phyloP scores from a whole-genome alignment of 1,140 invertebrate genomes.

The Drosophila paulistorum region DNA sequence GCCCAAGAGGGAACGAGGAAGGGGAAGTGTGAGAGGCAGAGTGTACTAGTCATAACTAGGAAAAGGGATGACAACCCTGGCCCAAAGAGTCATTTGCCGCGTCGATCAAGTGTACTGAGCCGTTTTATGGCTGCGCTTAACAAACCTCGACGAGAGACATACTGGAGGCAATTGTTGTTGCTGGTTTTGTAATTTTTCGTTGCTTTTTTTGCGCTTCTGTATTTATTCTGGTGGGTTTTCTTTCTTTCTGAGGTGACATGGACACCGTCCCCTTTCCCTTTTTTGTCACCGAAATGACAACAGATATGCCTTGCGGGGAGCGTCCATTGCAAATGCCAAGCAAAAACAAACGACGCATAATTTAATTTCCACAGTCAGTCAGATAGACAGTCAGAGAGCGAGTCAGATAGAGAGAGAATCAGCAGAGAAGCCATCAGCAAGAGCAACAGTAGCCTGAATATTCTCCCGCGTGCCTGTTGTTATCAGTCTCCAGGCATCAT shows the following conservation, averaged over 20 bases:
- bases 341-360: slow-evolving; percentile 65
- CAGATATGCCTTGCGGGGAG: slow-evolving; percentile 45
- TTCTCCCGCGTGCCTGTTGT: slow-evolving; percentile 32
- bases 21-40: not conserved
- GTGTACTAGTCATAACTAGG: slow-evolving; percentile 21
- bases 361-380: slow-evolving; percentile 55
- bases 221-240: slow-evolving; percentile 21
- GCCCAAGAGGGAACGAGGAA: not conserved
- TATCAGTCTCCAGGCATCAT: slow-evolving; percentile 69
- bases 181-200: slow-evolving; percentile 30
- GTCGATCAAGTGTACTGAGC: slow-evolving; percentile 79
- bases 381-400: slow-evolving; percentile 1
- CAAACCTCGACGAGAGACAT: slow-evolving; percentile 61
- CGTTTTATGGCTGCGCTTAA: slow-evolving; percentile 75
- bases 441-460: slow-evolving; percentile 12
- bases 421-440: slow-evolving; percentile 4
- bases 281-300: slow-evolving; percentile 16
- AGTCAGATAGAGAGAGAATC: not conserved
- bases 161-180: slow-evolving; percentile 49
- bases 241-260: slow-evolving; percentile 36
- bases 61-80: slow-evolving; percentile 26
- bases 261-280: slow-evolving; percentile 4
- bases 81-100: slow-evolving; percentile 63
- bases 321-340: slow-evolving; percentile 31
- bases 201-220: not conserved